Base-by-base conservation (phyloP, 30 jellyfish, hydroid and myxozoan species). In the Cassiopea xamachana region DNA sequence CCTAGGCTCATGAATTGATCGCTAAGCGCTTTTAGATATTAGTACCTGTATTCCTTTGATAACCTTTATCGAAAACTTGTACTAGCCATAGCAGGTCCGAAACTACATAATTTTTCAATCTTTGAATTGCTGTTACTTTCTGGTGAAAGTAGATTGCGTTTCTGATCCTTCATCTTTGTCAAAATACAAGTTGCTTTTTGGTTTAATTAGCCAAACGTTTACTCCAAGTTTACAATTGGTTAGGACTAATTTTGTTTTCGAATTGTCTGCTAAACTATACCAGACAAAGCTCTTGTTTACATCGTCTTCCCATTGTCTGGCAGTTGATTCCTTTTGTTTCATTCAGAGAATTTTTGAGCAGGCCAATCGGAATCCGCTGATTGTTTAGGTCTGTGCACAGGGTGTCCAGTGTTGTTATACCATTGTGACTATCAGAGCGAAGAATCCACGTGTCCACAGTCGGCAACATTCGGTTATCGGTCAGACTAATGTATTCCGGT, bases 371-470 rank as follows among this genome's bases (percentile, higher is more conserved):
- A 58, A 58, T 83, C 79, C 62, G 92, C 78, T 73, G 55, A 72
- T 83, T 83, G 92, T 83, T n/a, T 59, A 69, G 46, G 72, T 75
- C 67, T 39, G 81, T 18, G 77, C 92, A 72, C 85, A 83, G 93
- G 96, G 92, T 90, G 92, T 80, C 93, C 93, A 81, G 86, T 47
- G 86, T 61, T 17, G 70, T 46, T 67, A 8, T 51, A 74, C 87
- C 92, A 79, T 82, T 86, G 97, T 88, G 92, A 93, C 80, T 88
- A 93, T 75, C 95, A 83, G 94, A 95, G 96, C 97, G 95, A 76
- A 49, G 85, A 87, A 81, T 95, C 97, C 99, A 95, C 99, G 99
- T 95, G 99, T 95, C 99, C 91, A 7, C 89, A 87, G 94, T 87
- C 89, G 48, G 89, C 89, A 60, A 69, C 17, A 68, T 78, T 77